These are phyloP conservation scores for Steinernema feltiae DNA, from an alignment of 1,140 invertebrate genomes.

Conservation along the genomic window DNA sequence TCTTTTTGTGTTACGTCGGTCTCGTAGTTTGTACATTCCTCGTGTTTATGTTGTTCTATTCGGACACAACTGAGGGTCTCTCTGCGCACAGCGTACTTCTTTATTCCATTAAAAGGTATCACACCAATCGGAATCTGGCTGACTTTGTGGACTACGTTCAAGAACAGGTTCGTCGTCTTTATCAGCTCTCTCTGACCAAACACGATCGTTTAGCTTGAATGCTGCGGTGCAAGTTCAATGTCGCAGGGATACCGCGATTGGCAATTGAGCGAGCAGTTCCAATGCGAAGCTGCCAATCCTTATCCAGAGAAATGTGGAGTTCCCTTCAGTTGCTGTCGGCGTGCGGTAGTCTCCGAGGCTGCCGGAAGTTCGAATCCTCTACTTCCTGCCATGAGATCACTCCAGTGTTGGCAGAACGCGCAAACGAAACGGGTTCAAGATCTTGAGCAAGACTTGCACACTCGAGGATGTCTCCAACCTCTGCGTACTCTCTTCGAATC, in stretches of 20 bases:
- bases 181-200: not conserved
- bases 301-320: slow-evolving; percentile 57
- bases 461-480: slow-evolving; percentile 51
- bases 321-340: slow-evolving; percentile 52
- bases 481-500: slow-evolving; percentile 47
- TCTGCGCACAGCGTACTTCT: slow-evolving; percentile 42
- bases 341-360: slow-evolving; percentile 51
- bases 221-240: slow-evolving; percentile 53
- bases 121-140: slow-evolving; percentile 47
- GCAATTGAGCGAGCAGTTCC: slow-evolving; percentile 55
- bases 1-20: slow-evolving; percentile 50
- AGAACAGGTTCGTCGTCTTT: slow-evolving; percentile 41
- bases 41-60: slow-evolving; percentile 55
- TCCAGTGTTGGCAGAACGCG: slow-evolving; percentile 57
- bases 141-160: slow-evolving; percentile 55
- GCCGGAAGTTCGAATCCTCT: slow-evolving; percentile 41
- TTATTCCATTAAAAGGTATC: slow-evolving; percentile 48
- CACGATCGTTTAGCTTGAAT: slow-evolving; percentile 46
- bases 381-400: slow-evolving; percentile 53
- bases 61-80: slow-evolving; percentile 49
- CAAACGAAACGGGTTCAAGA: slow-evolving; percentile 52
- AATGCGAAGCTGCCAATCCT: slow-evolving; percentile 53
- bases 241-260: slow-evolving; percentile 53
- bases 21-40: slow-evolving; percentile 48
- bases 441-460: slow-evolving; percentile 50